Base-by-base conservation (phyloP, 2,113 vertebrate genomes). In the Ageneiosus marmoratus region DNA sequence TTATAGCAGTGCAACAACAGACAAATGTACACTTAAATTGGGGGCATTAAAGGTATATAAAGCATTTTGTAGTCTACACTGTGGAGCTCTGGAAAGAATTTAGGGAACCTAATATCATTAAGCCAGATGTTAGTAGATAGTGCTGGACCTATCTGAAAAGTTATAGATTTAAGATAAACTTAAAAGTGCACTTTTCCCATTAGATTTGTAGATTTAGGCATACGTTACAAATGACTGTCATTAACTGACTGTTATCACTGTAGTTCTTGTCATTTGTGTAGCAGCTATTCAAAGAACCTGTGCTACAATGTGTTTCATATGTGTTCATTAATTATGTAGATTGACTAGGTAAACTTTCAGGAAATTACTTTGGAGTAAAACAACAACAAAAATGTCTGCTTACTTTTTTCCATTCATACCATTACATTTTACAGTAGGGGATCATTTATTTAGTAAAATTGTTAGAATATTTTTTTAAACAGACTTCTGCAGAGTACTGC, bases 1-100 rank as follows among this genome's bases (percentile, higher is more conserved):
- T 78, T 55, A 77, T 65, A 75, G 58, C 20, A 65, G 24, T 76
- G 72, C 37, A 75, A n/a, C 32, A 77, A 67, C 53, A 67, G 74
- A 22, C 27, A 77, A 77, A 55, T 69, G 27, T 16, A 67, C 50
- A 50, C 32, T 83, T 69, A 44, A 77, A 65, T 77, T 65, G 58
- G 58, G 37, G 22, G 60, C 15, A 80, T 27, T 24, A 41, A 12
- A 75, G 27, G 27, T 29, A 22, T 51, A 48, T 82, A 37, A 75
- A 63, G 29, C 65, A 58, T 67, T 58, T 55, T 65, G 60, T 51
- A 56, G 11, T 55, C 60, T 56, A 6, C 60, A 48, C 6, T 44
- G 32, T 77, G 51, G 13, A 73, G 48, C 50, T 67, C n/a, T 77
- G 73, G n/a, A 53, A 67, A 65, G 48, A 63, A 41, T 75, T 27